phyloP scores from a whole-genome alignment of 2,113 vertebrate genomes.

The Aleadryas rufinucha region DNA sequence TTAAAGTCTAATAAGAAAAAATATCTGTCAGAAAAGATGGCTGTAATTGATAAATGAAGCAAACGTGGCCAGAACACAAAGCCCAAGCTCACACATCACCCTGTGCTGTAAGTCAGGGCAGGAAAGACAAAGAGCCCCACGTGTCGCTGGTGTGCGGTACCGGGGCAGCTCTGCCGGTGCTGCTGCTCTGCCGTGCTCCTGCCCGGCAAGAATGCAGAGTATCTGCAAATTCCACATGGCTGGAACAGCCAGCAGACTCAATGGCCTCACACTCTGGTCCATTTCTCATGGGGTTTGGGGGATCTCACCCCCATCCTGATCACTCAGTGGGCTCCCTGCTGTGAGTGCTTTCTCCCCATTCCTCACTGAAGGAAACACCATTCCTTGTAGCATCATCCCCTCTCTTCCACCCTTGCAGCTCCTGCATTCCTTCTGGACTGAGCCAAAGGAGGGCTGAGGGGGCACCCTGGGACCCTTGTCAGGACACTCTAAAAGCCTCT shows the following conservation, averaged over 20 bases:
- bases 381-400: fast-evolving
- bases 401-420: not conserved
- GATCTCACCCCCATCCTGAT: fast-evolving
- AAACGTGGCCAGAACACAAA: not conserved
- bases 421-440: not conserved
- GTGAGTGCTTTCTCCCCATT: not conserved
- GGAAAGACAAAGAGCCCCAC: not conserved
- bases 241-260: not conserved
- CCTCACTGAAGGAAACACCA: not conserved
- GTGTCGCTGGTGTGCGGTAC: fast-evolving
- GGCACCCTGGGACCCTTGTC: not conserved
- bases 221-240: not conserved
- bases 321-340: not conserved
- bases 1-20: slow-evolving; percentile 39
- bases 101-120: not conserved
- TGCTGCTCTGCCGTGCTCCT: not conserved
- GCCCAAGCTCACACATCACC: not conserved
- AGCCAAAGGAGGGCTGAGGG: not conserved
- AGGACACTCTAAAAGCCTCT: not conserved
- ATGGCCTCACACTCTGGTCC: not conserved
- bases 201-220: not conserved
- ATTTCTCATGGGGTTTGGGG: not conserved
- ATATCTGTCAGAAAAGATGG: slow-evolving; percentile 1
- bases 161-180: fast-evolving
- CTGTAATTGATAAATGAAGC: slow-evolving; percentile 16